Evolutionary conservation across 2,888 invertebrate species (phyloP), one percentile per base, ranked within the genome.

Genomic region (Harmothoe impar): DNA sequence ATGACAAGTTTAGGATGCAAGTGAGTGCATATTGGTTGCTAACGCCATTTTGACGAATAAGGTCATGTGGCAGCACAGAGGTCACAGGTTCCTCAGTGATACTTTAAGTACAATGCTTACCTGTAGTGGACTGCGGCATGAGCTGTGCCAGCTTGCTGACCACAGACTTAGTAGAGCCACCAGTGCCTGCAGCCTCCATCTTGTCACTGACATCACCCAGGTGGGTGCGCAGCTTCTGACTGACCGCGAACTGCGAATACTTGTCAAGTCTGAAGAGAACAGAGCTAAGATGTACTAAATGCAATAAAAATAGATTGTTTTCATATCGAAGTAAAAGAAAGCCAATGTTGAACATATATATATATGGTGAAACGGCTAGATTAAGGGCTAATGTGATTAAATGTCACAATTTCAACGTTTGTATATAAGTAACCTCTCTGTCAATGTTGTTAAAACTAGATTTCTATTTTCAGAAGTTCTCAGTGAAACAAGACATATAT

Each of bases 131-230:
- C 72, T 91, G 90, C 17, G 92, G 91, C 86, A 92, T 54, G 23
- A 90, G 88, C 31, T 92, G n/a, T 5, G 92, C 90, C 86, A 95
- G 93, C 56, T 93, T 91, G 23, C 91, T 89, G 35, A 91, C 91
- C 20, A 94, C 93, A 78, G 91, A 90, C 31, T 91, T 92, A 1
- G 90, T 89, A 7, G 94, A 92, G 12, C 95, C 95, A 90, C 94
- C 94, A 17, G 91, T 92, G 77, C 92, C 93, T 29, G 95, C 94
- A 90, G 94, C 94, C 20, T 92, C 92, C 29, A 95, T 93, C 91
- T 95, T 95, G 78, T 94, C 94, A 89, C 95, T 94, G 90, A 94
- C 92, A 90, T 93, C 93, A 52, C 95, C 95, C 72, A 95, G 93
- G 93, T 94, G 93, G 7, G 91, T 91, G 43, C 94, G 94, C 72